Evolutionary conservation across 2,113 vertebrate species (phyloP), one percentile per base, ranked within the genome.

Genomic region (Anarhynchus alexandrinus): DNA sequence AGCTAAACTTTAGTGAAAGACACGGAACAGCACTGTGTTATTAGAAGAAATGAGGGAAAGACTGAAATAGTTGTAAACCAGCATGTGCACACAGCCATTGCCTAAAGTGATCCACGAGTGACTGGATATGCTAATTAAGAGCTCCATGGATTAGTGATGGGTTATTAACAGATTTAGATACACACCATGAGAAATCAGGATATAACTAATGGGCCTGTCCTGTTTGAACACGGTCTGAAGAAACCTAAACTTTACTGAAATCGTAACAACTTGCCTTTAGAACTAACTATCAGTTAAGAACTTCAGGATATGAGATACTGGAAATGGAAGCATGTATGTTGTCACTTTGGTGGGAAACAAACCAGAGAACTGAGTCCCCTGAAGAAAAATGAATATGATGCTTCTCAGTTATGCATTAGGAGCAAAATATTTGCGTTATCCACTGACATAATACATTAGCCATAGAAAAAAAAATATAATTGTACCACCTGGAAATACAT

Each of bases 301-400:
- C 15, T 54, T 15, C 9, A 40, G 36, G 5, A 70, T 40, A 51
- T 3, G 8, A 65, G n/a, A 74, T 19, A 54, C 15, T 3, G 5
- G 22, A 77, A 86, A 65, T 11, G 1, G 36, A 82, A 66, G 30
- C 0, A 0, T 26, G 14, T 2, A 14, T 13, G 3, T 12, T 29
- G 23, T 14, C 6, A 1, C 25, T 79, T 76, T 11, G 19, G 32
- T 43, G 15, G 36, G 19, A 88, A 76, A 3, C 4, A 73, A 72
- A 62, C 8, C 16, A 76, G 12, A 82, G 10, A 79, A 69, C 10
- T 11, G 13, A 67, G 25, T 29, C 4, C 6, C 22, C 9, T 20
- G 22, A 42, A 85, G 32, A 74, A 17, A 91, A 66, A 70, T 22
- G 9, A 3, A 1, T 5, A 13, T 7, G 5, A 26, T n/a, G 18